Percentiles rank a stretch among this genome's conserved stretches.
phyloP scores from a whole-genome alignment of 2,113 vertebrate species.

The Festucalex cinctus region DNA sequence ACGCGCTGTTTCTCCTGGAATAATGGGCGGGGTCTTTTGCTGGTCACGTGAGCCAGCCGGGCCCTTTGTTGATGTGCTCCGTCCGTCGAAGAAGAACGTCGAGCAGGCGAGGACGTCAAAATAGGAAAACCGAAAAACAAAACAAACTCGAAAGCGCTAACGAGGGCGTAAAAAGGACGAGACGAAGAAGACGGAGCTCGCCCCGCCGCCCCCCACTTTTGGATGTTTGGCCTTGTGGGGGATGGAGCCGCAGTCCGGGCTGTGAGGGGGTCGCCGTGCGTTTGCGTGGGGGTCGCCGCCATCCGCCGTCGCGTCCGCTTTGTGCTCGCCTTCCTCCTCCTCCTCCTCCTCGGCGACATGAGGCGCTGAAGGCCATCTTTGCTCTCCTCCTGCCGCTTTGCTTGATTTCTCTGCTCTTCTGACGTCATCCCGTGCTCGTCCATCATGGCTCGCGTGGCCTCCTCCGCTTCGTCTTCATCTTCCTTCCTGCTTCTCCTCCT shows the following conservation, averaged over 20 bases:
- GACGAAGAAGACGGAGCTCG: not conserved
- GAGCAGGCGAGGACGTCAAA: slow-evolving; percentile 18
- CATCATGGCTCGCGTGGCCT: slow-evolving; percentile 52
- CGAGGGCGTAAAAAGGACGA: not conserved
- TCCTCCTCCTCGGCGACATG: not conserved
- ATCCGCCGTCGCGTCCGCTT: not conserved
- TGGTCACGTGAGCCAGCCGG: slow-evolving; percentile 51
- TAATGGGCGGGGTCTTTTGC: slow-evolving; percentile 50
- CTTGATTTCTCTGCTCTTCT: not conserved
- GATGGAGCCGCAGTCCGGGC: slow-evolving; percentile 52
- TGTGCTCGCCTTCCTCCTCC: not conserved
- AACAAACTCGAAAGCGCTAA: slow-evolving; percentile 1
- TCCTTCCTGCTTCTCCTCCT: slow-evolving; percentile 65
- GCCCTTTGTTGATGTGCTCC: slow-evolving; percentile 64
- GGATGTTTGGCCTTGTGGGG: slow-evolving; percentile 31
- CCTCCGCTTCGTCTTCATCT: slow-evolving; percentile 27
- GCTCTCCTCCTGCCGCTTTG: not conserved
- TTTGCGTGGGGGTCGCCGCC: slow-evolving; percentile 49
- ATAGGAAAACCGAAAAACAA: slow-evolving; percentile 16
- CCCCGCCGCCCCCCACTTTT: slow-evolving; percentile 5
- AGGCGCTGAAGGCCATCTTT: slow-evolving; percentile 1
- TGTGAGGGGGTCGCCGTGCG: slow-evolving; percentile 26
- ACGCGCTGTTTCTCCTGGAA: not conserved
- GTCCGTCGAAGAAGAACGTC: not conserved
- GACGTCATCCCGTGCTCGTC: slow-evolving; percentile 2